A percentile compares a stretch with the other conserved stretches of the same genome.
These are phyloP conservation scores for Micromesistius poutassou DNA, from an alignment of 2,797 vertebrate species.

Conservation along the genomic window DNA sequence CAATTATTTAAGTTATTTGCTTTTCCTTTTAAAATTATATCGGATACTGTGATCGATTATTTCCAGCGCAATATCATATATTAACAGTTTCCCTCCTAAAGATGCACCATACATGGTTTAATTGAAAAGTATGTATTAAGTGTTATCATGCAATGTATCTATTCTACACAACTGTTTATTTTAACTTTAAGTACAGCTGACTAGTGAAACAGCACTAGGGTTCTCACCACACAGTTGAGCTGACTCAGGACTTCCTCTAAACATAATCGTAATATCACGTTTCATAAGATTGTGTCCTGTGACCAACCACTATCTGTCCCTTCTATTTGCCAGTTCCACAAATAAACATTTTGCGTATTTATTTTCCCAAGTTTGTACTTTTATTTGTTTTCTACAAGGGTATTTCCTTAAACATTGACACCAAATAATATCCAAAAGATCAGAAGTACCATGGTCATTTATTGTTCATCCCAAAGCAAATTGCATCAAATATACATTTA, in stretches of 20 bases:
- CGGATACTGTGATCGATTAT: not conserved
- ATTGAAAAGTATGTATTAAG: not conserved
- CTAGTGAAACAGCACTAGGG: not conserved
- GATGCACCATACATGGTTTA: not conserved
- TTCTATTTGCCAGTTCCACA: not conserved
- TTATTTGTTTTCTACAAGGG: not conserved
- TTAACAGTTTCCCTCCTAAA: not conserved
- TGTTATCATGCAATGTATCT: not conserved
- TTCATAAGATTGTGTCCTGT: not conserved
- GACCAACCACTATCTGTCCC: not conserved
- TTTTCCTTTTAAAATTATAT: not conserved
- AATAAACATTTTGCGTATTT: not conserved
- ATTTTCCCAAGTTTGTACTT: not conserved
- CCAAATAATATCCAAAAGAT: not conserved
- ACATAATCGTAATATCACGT: not conserved
- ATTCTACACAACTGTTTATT: not conserved
- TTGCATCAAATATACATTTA: slow-evolving; percentile 72
- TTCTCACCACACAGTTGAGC: not conserved
- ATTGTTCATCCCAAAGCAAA: slow-evolving; percentile 71
- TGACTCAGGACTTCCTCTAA: not conserved
- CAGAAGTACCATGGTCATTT: slow-evolving; percentile 61
- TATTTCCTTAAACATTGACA: not conserved
- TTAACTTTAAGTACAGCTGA: not conserved
- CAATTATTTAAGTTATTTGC: not conserved
- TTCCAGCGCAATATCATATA: not conserved